Percentiles rank a stretch among this genome's conserved stretches.
Evolutionary conservation across 2,797 vertebrate species (phyloP).

Genomic region (Vespertilio murinus): DNA sequence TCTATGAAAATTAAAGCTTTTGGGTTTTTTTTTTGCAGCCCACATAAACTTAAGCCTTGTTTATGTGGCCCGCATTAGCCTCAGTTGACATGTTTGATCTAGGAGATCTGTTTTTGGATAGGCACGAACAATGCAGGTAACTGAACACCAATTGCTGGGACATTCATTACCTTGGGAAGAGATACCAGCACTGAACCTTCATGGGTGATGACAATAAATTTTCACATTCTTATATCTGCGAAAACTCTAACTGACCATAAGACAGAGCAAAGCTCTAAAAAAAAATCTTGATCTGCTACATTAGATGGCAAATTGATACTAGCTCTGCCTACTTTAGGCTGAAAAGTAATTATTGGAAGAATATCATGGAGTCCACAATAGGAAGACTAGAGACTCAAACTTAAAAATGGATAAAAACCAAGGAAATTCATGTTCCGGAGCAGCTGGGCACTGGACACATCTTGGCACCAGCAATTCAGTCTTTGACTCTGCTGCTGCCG

Average conservation of each 20-base stretch:
- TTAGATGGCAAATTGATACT: not conserved
- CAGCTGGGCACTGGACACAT: not conserved
- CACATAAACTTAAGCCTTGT: no score
- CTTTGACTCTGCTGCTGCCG: fast-evolving
- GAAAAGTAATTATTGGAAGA: not conserved
- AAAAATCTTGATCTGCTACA: not conserved
- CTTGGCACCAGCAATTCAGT: not conserved
- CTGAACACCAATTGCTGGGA: not conserved
- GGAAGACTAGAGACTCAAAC: not conserved
- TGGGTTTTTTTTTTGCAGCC: no score
- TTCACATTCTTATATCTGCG: not conserved
- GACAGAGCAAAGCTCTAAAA: not conserved
- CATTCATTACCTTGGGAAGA: not conserved
- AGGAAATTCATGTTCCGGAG: not conserved
- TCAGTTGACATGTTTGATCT: not conserved
- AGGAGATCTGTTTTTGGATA: not conserved
- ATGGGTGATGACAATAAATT: not conserved
- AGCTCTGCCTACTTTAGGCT: not conserved
- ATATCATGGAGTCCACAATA: not conserved
- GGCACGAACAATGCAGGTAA: not conserved
- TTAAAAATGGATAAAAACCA: not conserved
- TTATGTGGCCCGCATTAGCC: no score
- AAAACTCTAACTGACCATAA: not conserved
- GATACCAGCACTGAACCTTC: not conserved
- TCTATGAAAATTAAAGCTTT: no score